Base-by-base conservation (phyloP, 1,140 invertebrate species). In the Macrobrachium nipponense region DNA sequence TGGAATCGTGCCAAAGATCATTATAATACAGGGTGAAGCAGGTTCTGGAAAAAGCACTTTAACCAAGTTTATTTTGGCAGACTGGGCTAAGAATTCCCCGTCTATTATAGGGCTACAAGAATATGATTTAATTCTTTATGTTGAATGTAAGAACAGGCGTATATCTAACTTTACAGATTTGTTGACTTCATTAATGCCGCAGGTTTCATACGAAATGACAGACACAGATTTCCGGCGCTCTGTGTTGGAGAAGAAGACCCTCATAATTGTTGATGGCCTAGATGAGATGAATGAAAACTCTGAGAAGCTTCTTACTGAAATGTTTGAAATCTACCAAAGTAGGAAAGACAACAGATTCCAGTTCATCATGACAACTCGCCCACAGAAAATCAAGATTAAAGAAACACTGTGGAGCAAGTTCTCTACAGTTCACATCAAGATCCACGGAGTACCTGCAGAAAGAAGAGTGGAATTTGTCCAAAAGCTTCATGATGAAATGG, bases 11-110 rank as follows among this genome's bases (percentile, higher is more conserved):
- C 83, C 83, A 68, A n/a, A 15, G 27, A 51, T 85, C 12, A 72
- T 27, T 18, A 6, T 85, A n/a, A 23, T 85, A 51, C 75, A 85
- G 51, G 83, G 83, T 17, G 83, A 85, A 15, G 83, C 83, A 23
- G 83, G 83, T 59, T 76, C 83, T 44, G 83, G 83, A 12, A 85
- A 85, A 44, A 85, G 73, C 66, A 85, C 83, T n/a, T 61, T 85
- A 14, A 8, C 77, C 8, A 85, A 85, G 79, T 77, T 85, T 12
- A 80, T 85, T 72, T 27, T 85, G 51, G 64, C 62, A 68, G 64
- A 79, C 14, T 85, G 83, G 83, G 44, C 20, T 4, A 44, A 23
- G 4, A 12, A 27, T 0, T 11, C 43, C 2, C 23, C 23, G 12
- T 51, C n/a, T 60, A 75, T 85, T 68, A 20, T 18, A 23, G 75